These are phyloP conservation scores for Meiosimyza decipiens DNA, from an alignment of 2,888 invertebrate genomes.

Conservation along the genomic window DNA sequence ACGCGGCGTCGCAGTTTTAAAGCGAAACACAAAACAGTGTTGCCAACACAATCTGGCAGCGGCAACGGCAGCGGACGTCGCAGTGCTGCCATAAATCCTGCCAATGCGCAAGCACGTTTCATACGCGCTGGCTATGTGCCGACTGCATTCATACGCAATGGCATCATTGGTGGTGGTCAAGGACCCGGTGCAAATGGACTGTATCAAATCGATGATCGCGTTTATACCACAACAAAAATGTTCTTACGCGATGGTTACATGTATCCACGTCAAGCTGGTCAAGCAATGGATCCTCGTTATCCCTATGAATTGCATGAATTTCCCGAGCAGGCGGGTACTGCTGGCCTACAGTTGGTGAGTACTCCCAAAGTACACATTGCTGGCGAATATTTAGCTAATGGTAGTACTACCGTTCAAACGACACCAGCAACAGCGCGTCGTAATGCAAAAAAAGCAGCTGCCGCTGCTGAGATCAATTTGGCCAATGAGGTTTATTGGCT, in stretches of 20 bases:
- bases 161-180: conserved; percentile 59
- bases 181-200: conserved; percentile 59
- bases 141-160: conserved; percentile 60
- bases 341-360: conserved; percentile 57
- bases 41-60: conserved; percentile 48
- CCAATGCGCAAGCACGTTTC: conserved; percentile 49
- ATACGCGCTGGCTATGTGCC: conserved; percentile 49
- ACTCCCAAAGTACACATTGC: conserved; percentile 64
- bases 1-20: conserved; percentile 64
- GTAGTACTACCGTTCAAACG: conserved; percentile 40
- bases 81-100: conserved; percentile 40
- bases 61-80: conserved; percentile 28
- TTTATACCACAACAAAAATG: conserved; percentile 63
- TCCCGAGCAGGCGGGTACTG: conserved; percentile 60
- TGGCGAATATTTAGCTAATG: conserved; percentile 60
- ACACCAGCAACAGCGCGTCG: conserved; percentile 43
- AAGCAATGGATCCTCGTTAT: conserved; percentile 62
- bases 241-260: conserved; percentile 63
- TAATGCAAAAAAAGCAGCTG: conserved; percentile 56
- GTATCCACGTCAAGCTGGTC: conserved; percentile 64
- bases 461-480: conserved; percentile 56
- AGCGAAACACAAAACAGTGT: conserved; percentile 55
- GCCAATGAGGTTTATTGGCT: conserved; percentile 64
- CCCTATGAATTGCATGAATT: conserved; percentile 64
- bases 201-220: conserved; percentile 63